Percentiles rank a stretch among this genome's conserved stretches.
Evolutionary conservation across 2,888 invertebrate genomes (phyloP).

Genomic region (Quadroppia sp.): DNA sequence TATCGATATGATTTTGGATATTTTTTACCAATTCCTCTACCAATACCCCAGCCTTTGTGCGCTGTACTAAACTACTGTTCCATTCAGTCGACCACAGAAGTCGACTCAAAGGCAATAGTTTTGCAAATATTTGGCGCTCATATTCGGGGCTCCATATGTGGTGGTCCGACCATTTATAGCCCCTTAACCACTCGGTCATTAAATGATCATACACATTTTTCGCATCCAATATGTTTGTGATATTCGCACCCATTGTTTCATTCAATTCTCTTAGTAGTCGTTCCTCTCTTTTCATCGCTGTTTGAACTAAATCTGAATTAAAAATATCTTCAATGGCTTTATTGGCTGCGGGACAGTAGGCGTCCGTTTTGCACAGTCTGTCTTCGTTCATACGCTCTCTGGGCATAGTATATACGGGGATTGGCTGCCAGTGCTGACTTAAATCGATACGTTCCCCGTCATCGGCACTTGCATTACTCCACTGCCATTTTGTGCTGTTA

Average conservation of each 20-base stretch:
- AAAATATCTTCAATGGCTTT: not conserved
- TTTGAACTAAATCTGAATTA: not conserved
- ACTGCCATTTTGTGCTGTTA: conserved; percentile 15
- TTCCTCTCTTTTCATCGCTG: conserved; percentile 8
- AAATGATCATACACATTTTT: conserved; percentile 1
- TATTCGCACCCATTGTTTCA: not conserved
- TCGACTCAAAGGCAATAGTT: not conserved
- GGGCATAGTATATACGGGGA: not conserved
- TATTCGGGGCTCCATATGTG: conserved; percentile 5
- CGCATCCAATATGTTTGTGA: not conserved
- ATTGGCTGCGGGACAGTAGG: conserved; percentile 31
- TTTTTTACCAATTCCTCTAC: conserved; percentile 19
- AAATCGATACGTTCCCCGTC: too few relatives aligned
- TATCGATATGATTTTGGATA: not conserved
- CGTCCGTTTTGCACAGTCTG: not conserved
- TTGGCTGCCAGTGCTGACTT: conserved; percentile 33
- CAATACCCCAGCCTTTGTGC: conserved; percentile 5
- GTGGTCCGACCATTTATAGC: conserved; percentile 38
- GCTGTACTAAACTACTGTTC: not conserved
- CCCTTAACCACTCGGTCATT: conserved; percentile 17
- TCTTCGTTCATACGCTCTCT: conserved; percentile 2
- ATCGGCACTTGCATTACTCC: conserved; percentile 9
- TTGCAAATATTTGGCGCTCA: conserved; percentile 1
- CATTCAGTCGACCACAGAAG: conserved; percentile 25
- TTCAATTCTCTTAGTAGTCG: conserved; percentile 11